Base-by-base conservation (phyloP, 2,113 vertebrate genomes). In the Hydrolagus affinis region DNA sequence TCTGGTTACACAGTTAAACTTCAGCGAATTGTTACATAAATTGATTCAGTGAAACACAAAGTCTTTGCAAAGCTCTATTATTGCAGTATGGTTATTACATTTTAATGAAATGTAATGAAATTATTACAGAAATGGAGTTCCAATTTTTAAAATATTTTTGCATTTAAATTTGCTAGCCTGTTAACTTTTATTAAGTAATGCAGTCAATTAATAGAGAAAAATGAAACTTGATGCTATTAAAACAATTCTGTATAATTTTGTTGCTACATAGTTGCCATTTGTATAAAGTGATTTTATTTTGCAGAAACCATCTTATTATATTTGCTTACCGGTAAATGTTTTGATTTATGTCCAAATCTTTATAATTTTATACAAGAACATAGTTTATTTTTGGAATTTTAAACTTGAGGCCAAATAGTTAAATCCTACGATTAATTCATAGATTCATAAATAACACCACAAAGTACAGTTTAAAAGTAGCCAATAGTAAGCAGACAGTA, bases 401-500 rank as follows among this genome's bases (percentile, higher is more conserved):
- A 66, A 83, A 17, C 64, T 66, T 68, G 78, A 62, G 62, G 78
- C 62, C 78, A 83, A 83, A 83, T 66, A 83, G n/a, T 28, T 66
- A 44, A 44, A 44, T 44, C 44, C 44, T 44, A 44, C 2, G 1
- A 44, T 44, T 44, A 44, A 44, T 44, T 44, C 44, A 44, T 44
- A 44, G 44, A 44, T 44, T 44, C 44, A 44, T 44, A 44, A 44
- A 44, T 44, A 44, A 44, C 44, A 44, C 44, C 44, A 44, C 44
- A 44, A 44, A 44, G 1, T 44, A 44, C 44, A 44, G 1, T 44
- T 1, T 44, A 44, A 44, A 44, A 44, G 44, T 44, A 44, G 44
- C 44, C 44, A 44, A 44, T 44, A 44, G 44, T 44, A 44, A 44
- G 44, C 44, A 44, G 44, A 44, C 44, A 44, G 44, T 44, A 44